These are phyloP conservation scores for Pachydiplax longipennis DNA, from an alignment of 2,888 invertebrate species.

Conservation along the genomic window DNA sequence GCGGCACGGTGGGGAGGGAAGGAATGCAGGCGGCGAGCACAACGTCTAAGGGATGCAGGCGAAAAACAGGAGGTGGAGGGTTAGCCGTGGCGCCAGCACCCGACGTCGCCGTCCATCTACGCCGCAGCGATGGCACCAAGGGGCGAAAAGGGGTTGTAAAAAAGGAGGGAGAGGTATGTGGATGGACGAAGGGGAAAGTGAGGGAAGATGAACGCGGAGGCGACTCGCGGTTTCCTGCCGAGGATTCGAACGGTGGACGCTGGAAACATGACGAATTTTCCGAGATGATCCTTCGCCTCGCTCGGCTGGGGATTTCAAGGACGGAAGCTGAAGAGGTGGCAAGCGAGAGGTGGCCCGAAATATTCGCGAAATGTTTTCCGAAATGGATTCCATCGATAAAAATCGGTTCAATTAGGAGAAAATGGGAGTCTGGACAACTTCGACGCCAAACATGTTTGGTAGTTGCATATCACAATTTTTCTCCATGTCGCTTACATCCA, in stretches of 20 bases:
- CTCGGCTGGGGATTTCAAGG: too few species aligned
- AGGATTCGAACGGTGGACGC: neutral
- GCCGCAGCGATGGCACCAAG: neutral
- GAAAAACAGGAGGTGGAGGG: neutral
- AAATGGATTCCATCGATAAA: too few species aligned
- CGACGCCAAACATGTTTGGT: too few species aligned
- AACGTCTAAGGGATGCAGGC: neutral
- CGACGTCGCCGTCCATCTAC: slow-evolving; percentile 16
- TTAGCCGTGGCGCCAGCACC: slow-evolving; percentile 28
- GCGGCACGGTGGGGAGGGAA: neutral
- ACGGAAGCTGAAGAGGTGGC: too few species aligned
- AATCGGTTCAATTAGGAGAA: too few species aligned
- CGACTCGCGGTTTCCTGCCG: neutral
- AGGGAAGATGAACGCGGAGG: neutral
- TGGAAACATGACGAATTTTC: neutral
- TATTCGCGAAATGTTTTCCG: too few species aligned
- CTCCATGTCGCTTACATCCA: too few species aligned
- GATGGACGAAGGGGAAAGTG: neutral
- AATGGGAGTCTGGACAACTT: too few species aligned
- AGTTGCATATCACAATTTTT: too few species aligned
- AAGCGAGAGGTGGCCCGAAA: too few species aligned
- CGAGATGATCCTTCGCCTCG: too few species aligned
- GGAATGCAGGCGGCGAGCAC: neutral
- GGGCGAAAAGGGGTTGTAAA: neutral
- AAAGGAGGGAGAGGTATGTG: neutral